phyloP scores from a whole-genome alignment of 2,797 vertebrate genomes.

The Leptodactylus fallax region DNA sequence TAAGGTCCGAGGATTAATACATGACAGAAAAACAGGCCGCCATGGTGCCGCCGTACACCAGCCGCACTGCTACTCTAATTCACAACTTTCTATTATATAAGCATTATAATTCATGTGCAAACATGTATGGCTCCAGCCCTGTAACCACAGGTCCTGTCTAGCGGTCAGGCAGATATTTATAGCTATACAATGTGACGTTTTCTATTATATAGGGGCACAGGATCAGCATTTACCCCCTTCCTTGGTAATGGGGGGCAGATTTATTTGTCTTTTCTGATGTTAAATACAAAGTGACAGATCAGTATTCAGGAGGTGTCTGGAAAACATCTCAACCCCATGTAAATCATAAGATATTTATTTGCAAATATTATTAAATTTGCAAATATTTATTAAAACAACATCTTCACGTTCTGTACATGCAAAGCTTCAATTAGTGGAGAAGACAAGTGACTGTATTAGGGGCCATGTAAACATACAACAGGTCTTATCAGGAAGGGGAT shows the following conservation, averaged over 20 bases:
- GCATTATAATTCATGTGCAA: constrained; percentile 63
- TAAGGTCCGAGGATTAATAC: constrained; percentile 84
- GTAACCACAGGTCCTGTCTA: constrained; percentile 34
- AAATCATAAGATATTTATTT: constrained; percentile 17
- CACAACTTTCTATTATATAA: constrained; percentile 47
- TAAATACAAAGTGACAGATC: background rate
- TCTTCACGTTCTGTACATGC: background rate
- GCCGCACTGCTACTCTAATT: constrained; percentile 55
- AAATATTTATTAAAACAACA: background rate
- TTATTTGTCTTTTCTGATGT: background rate
- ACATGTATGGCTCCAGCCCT: constrained; percentile 32
- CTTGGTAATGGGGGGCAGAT: background rate
- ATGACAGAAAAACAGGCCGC: constrained; percentile 81
- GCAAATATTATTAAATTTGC: constrained; percentile 4
- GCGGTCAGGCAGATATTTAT: constrained; percentile 47
- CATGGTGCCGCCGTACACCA: constrained; percentile 68
- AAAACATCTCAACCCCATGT: constrained; percentile 2
- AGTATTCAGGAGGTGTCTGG: background rate
- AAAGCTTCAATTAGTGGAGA: background rate
- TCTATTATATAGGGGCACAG: background rate
- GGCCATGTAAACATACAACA: background rate
- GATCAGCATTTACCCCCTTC: background rate
- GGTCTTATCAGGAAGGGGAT: background rate
- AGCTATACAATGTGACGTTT: background rate
- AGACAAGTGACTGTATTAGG: background rate